phyloP scores from a whole-genome alignment of 1,140 invertebrate genomes.

The Ridgeia piscesae region DNA sequence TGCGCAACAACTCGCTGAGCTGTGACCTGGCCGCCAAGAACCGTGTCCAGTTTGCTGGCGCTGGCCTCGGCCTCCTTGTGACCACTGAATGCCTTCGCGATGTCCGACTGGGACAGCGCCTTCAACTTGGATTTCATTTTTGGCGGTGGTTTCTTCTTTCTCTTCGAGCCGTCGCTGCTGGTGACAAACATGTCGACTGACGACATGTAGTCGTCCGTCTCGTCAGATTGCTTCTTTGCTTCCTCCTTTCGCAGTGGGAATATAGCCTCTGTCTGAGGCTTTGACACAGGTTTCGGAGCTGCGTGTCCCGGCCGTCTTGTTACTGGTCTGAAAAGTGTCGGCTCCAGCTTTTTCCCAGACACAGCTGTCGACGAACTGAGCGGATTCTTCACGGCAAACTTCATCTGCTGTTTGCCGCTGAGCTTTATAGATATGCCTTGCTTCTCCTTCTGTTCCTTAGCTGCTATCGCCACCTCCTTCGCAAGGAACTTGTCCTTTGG shows the following conservation, averaged over 20 bases:
- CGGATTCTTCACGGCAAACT: not conserved
- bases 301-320: not conserved
- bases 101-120: not conserved
- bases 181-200: not conserved
- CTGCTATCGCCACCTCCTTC: not conserved
- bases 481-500: not conserved
- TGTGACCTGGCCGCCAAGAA: not conserved
- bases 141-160: not conserved
- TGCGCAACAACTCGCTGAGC: not conserved
- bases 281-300: not conserved
- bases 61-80: not conserved
- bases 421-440: not conserved
- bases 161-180: not conserved
- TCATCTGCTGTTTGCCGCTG: not conserved
- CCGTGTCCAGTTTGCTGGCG: too few species aligned
- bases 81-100: slow-evolving; percentile 16
- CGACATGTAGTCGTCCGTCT: not conserved
- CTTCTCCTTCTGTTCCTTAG: not conserved
- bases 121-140: not conserved
- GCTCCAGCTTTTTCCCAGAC: not conserved
- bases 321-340: not conserved
- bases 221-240: not conserved
- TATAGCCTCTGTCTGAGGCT: not conserved
- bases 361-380: not conserved
- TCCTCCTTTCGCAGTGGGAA: not conserved